Percentiles rank a stretch among this genome's conserved stretches.
Evolutionary conservation across 2,888 invertebrate species (phyloP).

Genomic region (Coremacera marginata): DNA sequence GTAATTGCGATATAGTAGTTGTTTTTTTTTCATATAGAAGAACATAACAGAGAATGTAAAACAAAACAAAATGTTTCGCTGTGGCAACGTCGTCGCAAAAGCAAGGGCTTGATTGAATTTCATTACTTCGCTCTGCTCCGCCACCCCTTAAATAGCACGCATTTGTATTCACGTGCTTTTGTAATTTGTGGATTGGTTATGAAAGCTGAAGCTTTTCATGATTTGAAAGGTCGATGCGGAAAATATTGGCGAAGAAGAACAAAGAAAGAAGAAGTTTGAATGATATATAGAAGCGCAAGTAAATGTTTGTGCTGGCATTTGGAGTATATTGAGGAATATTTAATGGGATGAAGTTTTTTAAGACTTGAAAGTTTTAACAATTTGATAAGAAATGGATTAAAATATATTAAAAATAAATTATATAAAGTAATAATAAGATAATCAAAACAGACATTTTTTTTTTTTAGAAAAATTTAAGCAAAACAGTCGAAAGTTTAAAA

Average conservation of each 20-base stretch:
- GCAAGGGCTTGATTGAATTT: not conserved
- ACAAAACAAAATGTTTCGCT: not conserved
- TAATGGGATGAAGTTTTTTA: not conserved
- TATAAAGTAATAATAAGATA: too few relatives aligned
- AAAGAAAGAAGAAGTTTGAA: not conserved
- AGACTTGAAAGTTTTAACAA: not conserved
- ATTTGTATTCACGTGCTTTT: slow-evolving; percentile 1
- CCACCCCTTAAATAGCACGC: not conserved
- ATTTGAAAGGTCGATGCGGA: not conserved
- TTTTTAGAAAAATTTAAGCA: too few relatives aligned
- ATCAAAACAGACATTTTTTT: too few relatives aligned
- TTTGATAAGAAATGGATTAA: too few relatives aligned
- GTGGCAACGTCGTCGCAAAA: not conserved
- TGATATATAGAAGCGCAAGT: not conserved
- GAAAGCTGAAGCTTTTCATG: not conserved
- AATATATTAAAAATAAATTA: too few relatives aligned
- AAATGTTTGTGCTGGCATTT: not conserved
- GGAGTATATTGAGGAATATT: not conserved
- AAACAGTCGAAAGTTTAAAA: too few relatives aligned
- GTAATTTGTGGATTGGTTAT: not conserved
- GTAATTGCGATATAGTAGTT: not conserved
- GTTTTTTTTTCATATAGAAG: not conserved
- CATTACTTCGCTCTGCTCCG: not conserved
- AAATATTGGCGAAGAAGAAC: not conserved
- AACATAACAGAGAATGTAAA: not conserved